A percentile compares a stretch with the other conserved stretches of the same genome.
Evolutionary conservation across 1,140 invertebrate species (phyloP).

Genomic region (Leptopilina clavipes): DNA sequence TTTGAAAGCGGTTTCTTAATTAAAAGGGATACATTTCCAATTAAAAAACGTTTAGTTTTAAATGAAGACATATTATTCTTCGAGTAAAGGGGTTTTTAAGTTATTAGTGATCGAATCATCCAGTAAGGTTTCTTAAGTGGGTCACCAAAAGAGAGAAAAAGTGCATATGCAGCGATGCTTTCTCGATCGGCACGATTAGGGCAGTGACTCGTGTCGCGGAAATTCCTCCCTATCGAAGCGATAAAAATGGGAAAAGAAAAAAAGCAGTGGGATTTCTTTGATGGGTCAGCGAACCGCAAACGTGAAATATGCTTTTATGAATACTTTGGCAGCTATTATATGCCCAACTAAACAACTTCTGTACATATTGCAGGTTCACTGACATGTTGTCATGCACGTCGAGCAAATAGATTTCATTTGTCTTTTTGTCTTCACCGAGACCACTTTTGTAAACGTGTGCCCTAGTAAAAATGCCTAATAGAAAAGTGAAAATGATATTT

Average conservation of each 20-base stretch:
- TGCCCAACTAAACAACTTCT: constrained; percentile 31
- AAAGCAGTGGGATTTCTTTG: constrained; percentile 9
- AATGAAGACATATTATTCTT: background rate
- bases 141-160: constrained; percentile 2
- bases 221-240: constrained; percentile 27
- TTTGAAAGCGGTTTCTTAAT: background rate
- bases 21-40: background rate
- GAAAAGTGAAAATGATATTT: no score
- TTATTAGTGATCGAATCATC: background rate
- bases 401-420: no score
- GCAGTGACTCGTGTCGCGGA: constrained; percentile 25
- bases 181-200: constrained; percentile 29
- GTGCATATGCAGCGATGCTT: constrained; percentile 19
- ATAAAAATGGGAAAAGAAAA: background rate
- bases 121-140: background rate
- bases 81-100: background rate
- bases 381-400: no score
- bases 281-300: constrained; percentile 29
- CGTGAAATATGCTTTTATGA: constrained; percentile 28
- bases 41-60: constrained; percentile 8
- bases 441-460: no score
- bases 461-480: no score
- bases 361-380: background rate
- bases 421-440: no score
- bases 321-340: constrained; percentile 31